Conservation (phyloP, 2,797 vertebrate species). For the Holocentrus rufus region DNA sequence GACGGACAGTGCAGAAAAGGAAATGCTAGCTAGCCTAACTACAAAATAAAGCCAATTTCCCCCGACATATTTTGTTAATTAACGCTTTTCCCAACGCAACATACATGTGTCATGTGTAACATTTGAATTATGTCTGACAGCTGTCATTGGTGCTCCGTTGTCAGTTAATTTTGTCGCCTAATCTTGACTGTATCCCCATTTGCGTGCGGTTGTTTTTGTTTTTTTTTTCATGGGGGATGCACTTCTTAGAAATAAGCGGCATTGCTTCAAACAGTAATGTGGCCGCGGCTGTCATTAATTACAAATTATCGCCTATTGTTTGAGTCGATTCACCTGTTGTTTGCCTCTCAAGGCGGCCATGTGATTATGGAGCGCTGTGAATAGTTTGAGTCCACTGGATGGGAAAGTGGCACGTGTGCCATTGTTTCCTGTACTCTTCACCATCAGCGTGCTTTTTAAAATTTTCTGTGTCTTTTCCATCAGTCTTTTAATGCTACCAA, state of each 20-base stretch:
- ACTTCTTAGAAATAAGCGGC: not conserved
- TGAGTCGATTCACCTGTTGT: conserved; percentile 52
- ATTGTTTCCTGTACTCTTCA: too few relatives aligned
- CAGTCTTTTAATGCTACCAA: too few relatives aligned
- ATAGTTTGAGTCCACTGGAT: conserved; percentile 16
- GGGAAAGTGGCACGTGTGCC: conserved; percentile 32
- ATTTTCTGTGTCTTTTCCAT: not conserved
- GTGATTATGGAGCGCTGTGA: not conserved
- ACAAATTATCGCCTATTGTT: conserved; percentile 40
- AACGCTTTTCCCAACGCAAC: not conserved
- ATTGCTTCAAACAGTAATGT: not conserved
- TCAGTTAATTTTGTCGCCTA: not conserved
- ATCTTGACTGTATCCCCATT: not conserved
- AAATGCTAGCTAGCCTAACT: not conserved
- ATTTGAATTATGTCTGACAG: not conserved
- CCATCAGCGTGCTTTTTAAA: conserved; percentile 9
- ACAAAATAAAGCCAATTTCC: accelerated
- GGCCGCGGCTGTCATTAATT: conserved; percentile 13
- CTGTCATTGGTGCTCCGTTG: not conserved
- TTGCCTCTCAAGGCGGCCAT: not conserved
- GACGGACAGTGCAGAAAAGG: not conserved
- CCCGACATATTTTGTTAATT: not conserved
- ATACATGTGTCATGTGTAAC: not conserved
- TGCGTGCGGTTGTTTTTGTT: not conserved
- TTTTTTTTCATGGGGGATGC: not conserved